Percentiles rank a stretch among this genome's conserved stretches.
These are phyloP conservation scores for Drosophila demipolita DNA, from an alignment of 2,888 invertebrate genomes.

Conservation along the genomic window DNA sequence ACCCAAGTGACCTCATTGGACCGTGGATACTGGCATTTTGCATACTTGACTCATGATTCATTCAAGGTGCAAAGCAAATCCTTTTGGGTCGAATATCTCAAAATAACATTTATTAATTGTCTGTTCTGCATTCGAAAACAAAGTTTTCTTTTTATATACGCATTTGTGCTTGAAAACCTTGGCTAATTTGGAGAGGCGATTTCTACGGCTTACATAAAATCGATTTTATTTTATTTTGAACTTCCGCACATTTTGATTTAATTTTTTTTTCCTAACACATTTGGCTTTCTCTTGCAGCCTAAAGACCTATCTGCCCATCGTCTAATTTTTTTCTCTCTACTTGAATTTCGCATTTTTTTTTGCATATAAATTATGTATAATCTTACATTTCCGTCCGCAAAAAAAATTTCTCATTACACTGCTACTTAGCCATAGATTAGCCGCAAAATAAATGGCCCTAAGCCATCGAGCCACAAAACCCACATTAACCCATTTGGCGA, in stretches of 20 bases:
- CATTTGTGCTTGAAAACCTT: background rate
- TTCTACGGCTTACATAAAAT: background rate
- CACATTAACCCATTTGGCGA: constrained; percentile 66
- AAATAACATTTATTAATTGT: background rate
- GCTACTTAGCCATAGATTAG: constrained; percentile 63
- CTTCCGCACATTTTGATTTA: background rate
- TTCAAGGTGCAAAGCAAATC: constrained; percentile 1
- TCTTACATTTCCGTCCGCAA: constrained; percentile 52
- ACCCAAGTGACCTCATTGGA: constrained; percentile 75
- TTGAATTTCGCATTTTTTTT: constrained; percentile 9
- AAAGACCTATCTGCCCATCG: constrained; percentile 4
- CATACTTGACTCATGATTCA: constrained; percentile 51
- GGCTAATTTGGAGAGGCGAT: background rate
- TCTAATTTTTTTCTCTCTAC: constrained; percentile 33
- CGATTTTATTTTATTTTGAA: background rate
- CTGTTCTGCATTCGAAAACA: background rate
- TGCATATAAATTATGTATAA: constrained; percentile 54
- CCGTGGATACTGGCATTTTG: constrained; percentile 31
- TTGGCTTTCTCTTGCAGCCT: constrained; percentile 46
- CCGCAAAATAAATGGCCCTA: constrained; percentile 23
- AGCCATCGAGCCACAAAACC: constrained; percentile 32
- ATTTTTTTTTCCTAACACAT: background rate
- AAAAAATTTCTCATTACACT: constrained; percentile 47
- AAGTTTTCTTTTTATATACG: background rate
- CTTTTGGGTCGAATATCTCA: background rate